Base-by-base conservation (phyloP, 2,113 vertebrate genomes). In the Plecotus auritus region DNA sequence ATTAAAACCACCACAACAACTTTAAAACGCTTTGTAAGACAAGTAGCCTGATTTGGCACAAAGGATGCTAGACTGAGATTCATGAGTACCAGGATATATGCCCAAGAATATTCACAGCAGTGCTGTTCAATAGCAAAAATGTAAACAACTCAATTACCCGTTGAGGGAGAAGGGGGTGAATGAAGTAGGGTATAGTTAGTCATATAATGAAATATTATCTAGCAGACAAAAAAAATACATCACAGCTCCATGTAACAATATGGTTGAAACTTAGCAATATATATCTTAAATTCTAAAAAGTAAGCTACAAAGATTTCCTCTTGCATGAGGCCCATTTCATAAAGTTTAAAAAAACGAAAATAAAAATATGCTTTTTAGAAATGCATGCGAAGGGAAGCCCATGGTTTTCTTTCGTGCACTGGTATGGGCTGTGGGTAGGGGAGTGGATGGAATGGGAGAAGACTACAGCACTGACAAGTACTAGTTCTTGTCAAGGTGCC, bases 391-490 rank as follows among this genome's bases (percentile, higher is more conserved):
- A 77, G 7, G 49, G 56, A 73, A 87, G 77, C 17, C 35, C 13
- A 37, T 8, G 66, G 17, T 49, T 88, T 70, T 20, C 28, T 70
- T 87, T 30, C 7, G 13, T 3, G 0, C 5, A 26, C 9, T 56
- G 18, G 35, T 54, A 5, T 26, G 35, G 17, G 37, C 17, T 40
- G 5, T 81, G 45, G 35, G 42, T 23, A 16, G 28, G 28, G 45
- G 37, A 26, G 16, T 12, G 8, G 17, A 5, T 14, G 32, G 30
- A 35, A 26, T 37, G 13, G 7, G 59, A 54, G n/a, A 26, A 59
- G 13, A 49, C n/a, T 3, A 37, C 12, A 45, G 7, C 22, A 0
- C 4, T 13, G 42, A n/a, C 0, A 20, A 17, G 10, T 30, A 20
- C 17, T 47, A 0, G 22, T 47, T 37, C 83, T 37, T 18, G 13